Base-by-base conservation (phyloP, 2,113 vertebrate genomes). In the Antennarius striatus region DNA sequence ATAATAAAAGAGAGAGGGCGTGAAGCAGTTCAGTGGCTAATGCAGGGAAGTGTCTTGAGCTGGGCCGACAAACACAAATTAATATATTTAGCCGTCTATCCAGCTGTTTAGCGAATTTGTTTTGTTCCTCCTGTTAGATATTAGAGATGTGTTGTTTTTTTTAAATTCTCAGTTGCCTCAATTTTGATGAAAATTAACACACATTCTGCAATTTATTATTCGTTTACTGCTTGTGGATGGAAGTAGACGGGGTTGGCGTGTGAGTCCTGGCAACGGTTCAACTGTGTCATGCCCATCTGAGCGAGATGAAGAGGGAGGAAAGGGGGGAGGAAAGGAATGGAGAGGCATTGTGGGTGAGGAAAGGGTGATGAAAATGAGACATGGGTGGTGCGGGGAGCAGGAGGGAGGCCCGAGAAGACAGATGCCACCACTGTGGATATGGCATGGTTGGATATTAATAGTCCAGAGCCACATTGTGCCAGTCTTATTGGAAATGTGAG, bases 401-500 rank as follows among this genome's bases (percentile, higher is more conserved):
- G 71, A 53, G 61, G 74, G 67, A 74, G 82, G 82, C 71, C 68
- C 47, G 40, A 76, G 66, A 81, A 85, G 74, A 84, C 91, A 93
- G 91, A 92, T 92, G 91, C 89, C 90, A 89, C 84, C 86, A 90
- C 90, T 85, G 88, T 51, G 83, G 71, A 73, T 57, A 17, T 87
- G 85, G 88, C 87, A 89, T 88, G 73, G 71, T 85, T 72, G 64
- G 86, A 83, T 90, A 91, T 91, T 89, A 92, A 92, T 91, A 91
- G 91, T 83, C 77, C 52, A 76, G 82, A 80, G 77, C 71, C 88
- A 87, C 79, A 62, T 82, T 78, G 84, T 80, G 88, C 86, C 89
- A 89, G 69, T 78, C 72, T 87, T 84, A 90, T 89, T 90, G 86
- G 87, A 87, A 79, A 84, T 64, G 77, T 47, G 86, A 78, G 77